Conservation (phyloP, 2,797 vertebrate genomes). For the Spizella passerina region DNA sequence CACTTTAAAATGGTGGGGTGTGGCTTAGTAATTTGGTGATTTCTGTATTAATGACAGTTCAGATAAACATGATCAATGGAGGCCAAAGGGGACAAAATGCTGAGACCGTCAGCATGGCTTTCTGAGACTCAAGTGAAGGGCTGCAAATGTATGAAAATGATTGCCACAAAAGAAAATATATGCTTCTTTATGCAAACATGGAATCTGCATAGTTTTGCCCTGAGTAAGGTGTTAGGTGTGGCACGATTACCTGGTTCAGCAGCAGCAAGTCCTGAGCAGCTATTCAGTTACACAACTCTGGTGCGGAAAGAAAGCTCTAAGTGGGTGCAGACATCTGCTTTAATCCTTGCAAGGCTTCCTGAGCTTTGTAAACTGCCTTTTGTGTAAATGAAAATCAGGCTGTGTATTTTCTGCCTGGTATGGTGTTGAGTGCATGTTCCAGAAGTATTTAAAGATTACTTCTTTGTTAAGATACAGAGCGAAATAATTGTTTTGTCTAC, state of each 20-base stretch:
- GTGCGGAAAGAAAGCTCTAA: background rate
- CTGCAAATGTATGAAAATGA: background rate
- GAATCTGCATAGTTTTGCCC: background rate
- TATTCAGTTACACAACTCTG: background rate
- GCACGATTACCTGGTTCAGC: background rate
- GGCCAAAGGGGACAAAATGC: background rate
- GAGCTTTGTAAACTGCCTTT: background rate
- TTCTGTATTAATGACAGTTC: background rate
- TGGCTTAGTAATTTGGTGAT: background rate
- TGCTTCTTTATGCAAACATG: background rate
- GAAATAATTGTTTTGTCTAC: background rate
- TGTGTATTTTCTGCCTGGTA: background rate
- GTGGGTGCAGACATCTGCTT: constrained; percentile 30
- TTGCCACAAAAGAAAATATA: background rate
- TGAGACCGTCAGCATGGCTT: background rate
- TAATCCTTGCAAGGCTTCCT: background rate
- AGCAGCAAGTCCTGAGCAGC: background rate
- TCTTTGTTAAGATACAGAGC: background rate
- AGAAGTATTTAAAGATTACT: background rate
- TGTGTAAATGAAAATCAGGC: constrained; percentile 13
- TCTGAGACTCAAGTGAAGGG: background rate
- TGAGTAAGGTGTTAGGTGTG: background rate
- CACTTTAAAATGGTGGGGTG: background rate
- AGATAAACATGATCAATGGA: background rate
- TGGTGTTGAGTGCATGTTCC: background rate